Conservation (phyloP, 2,888 invertebrate species). For the Cotesia congregata region DNA sequence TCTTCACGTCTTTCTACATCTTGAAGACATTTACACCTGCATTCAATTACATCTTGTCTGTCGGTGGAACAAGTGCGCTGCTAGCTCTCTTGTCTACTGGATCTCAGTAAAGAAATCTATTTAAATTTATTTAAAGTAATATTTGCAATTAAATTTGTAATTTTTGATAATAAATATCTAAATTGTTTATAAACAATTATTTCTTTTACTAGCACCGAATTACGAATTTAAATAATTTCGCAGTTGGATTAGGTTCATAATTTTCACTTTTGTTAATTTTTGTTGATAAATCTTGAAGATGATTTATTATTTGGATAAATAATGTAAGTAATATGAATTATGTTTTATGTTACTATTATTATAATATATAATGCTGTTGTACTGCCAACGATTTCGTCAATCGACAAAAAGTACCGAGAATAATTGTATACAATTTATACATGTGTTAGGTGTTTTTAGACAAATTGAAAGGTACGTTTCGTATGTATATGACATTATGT, state of each 20-base stretch:
- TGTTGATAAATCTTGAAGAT: no score
- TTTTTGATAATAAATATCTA: neutral
- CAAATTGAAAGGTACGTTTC: neutral
- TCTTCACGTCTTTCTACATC: conserved; percentile 94
- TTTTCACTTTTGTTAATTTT: no score
- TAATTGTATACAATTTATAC: neutral
- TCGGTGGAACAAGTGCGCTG: conserved; percentile 89
- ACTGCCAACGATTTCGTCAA: neutral
- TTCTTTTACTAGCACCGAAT: no score
- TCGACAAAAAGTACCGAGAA: neutral
- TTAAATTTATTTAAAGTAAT: conserved; percentile 43
- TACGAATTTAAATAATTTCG: no score
- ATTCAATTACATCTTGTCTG: conserved; percentile 94
- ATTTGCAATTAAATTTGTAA: conserved; percentile 47
- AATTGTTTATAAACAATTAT: neutral
- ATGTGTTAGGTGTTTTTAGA: neutral
- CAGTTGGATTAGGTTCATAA: no score
- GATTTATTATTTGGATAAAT: no score
- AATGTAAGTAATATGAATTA: no score
- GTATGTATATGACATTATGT: neutral
- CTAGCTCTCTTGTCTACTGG: conserved; percentile 97
- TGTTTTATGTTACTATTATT: neutral
- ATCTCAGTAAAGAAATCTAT: conserved; percentile 74
- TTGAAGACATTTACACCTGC: conserved; percentile 90
- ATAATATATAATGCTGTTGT: neutral